Evolutionary conservation across 1,140 invertebrate species (phyloP), one percentile per base, ranked within the genome.

Genomic region (Drosophila kurseongensis): DNA sequence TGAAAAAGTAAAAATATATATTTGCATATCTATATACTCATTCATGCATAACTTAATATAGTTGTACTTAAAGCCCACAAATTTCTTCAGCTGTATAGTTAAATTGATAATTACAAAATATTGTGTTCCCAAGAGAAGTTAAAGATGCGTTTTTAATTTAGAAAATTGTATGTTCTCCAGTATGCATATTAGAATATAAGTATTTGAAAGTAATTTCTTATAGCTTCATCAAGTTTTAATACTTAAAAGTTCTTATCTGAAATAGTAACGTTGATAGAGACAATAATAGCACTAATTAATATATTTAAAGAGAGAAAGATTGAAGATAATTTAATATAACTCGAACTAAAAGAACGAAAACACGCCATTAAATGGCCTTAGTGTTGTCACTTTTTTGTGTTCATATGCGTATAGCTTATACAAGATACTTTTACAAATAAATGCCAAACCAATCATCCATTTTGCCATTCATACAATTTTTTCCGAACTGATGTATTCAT

Each of bases 1-100:
- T 27, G 32, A n/a, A 1, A 38, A 16, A 54, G 54, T 9, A 36
- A n/a, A 67, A 67, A 59, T 23, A 42, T 57, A n/a, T 63, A 59
- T 62, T 23, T 16, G 27, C 32, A 16, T 13, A 27, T 6, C n/a
- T 29, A 48, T 48, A n/a, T n/a, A 29, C 12, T 7, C 32, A 16
- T 13, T 6, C 10, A 16, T 13, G 16, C 6, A 7, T 29, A n/a
- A n/a, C 7, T n/a, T 8, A 48, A 48, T 8, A 29, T 13, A 8
- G 42, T 10, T 18, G 5, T 8, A 32, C 7, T 32, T 32, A 7
- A 32, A 32, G 6, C 29, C 5, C 5, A 32, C 29, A 32, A 32
- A 32, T 32, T 32, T 32, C 5, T 32, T 32, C 0, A 32, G 29
- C 6, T 32, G 29, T 8, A 0, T 0, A 32, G 29, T 32, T 7